Percentiles rank a stretch among this genome's conserved stretches.
Evolutionary conservation across 2,797 vertebrate genomes (phyloP).

Genomic region (Chelon auratus): DNA sequence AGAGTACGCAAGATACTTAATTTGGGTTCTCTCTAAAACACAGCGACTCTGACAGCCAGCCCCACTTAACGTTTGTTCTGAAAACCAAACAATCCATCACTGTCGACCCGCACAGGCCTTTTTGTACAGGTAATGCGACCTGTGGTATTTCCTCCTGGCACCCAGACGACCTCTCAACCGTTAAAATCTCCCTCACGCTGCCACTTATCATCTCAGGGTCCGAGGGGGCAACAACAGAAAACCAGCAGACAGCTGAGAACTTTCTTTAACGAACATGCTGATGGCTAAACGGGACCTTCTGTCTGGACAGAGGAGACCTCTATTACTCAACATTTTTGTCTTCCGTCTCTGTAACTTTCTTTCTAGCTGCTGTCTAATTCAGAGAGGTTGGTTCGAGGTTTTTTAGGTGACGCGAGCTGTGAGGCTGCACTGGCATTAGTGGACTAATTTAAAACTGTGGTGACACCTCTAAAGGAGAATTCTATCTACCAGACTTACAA

Average conservation of each 20-base stretch:
- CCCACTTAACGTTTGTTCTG: conserved; percentile 46
- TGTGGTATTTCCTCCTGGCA: conserved; percentile 42
- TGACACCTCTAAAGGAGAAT: background rate
- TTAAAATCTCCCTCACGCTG: background rate
- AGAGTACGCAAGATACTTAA: conserved; percentile 40
- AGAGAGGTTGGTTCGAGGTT: background rate
- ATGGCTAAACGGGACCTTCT: conserved; percentile 4
- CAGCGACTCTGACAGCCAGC: conserved; percentile 23
- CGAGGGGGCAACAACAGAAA: background rate
- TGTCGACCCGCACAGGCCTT: conserved; percentile 30
- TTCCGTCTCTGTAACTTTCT: background rate
- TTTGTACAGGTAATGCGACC: conserved; percentile 31
- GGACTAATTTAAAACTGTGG: background rate
- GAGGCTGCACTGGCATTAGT: conserved; percentile 23
- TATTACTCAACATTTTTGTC: background rate
- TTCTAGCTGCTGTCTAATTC: conserved; percentile 13
- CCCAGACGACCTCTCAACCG: conserved; percentile 6
- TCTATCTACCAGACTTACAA: background rate
- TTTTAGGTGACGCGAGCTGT: background rate
- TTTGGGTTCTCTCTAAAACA: conserved; percentile 35
- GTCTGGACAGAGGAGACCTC: background rate
- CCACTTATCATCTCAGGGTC: conserved; percentile 1
- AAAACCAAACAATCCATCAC: conserved; percentile 69
- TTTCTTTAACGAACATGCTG: conserved; percentile 1
- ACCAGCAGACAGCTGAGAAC: background rate